Evolutionary conservation across 1,140 invertebrate species (phyloP), one percentile per base, ranked within the genome.

Genomic region (Heterodera carotae): DNA sequence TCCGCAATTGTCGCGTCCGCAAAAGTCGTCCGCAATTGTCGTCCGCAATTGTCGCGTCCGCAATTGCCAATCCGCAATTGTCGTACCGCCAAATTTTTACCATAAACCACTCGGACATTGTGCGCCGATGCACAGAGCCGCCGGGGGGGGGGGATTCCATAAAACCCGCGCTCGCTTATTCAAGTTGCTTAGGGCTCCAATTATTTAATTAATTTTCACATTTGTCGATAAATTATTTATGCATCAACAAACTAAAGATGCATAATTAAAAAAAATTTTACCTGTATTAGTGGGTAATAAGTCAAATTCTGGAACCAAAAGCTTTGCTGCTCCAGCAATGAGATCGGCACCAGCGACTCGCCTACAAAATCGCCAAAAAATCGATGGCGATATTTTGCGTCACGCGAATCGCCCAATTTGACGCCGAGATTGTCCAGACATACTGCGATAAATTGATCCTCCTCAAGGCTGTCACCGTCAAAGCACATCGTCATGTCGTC

Each of bases 271-370:
- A 4, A n/a, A 15, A 22, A 15, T 22, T 56, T 88, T 84, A 93
- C 93, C 91, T 94, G 92, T 87, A 93, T 91, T 60, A 91, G 91
- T 43, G 93, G 91, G 84, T 95, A 96, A 86, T 92, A 95, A 75
- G 94, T 94, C 85, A 94, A 95, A 82, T 93, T 91, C 93, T 93
- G 95, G 84, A 94, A 95, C 94, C 94, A 96, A 85, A 93, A 94
- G 81, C 91, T 75, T 25, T 36, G 39, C 83, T 93, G 91, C 7
- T 92, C 90, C 78, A 93, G 92, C 64, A 92, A 92, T 1, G 93
- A 93, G 85, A 94, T 93, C 8, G 69, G 62, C 62, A 66, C 62
- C 27, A 66, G 27, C 1, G 33, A 66, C 22, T 66, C 33, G 62
- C 33, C 62, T 5, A 66, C 62, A 31, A 34, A 66, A 34, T 66